phyloP scores from a whole-genome alignment of 2,113 vertebrate genomes.

The Chrysochloris asiatica region DNA sequence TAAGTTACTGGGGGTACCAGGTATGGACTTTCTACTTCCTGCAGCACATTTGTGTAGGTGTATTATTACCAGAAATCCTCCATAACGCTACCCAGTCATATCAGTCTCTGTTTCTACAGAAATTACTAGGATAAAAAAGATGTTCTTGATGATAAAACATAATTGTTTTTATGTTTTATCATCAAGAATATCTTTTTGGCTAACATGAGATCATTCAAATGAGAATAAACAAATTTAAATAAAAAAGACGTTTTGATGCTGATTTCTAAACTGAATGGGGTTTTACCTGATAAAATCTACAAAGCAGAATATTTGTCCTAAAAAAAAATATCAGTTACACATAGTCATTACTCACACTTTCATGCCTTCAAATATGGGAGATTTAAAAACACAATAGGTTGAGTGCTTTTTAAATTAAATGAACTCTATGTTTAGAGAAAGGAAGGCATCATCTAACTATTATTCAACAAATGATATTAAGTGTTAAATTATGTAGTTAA shows the following conservation, averaged over 20 bases:
- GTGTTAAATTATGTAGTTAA: neutral
- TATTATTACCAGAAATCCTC: slow-evolving; percentile 76
- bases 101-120: slow-evolving; percentile 62
- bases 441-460: neutral
- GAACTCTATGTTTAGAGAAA: neutral
- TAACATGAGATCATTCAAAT: slow-evolving; percentile 63
- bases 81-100: slow-evolving; percentile 56
- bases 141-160: slow-evolving; percentile 75
- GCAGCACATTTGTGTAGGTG: slow-evolving; percentile 68
- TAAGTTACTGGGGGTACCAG: slow-evolving; percentile 1
- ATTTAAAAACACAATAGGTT: neutral
- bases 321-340: slow-evolving; percentile 30
- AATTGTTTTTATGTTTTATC: slow-evolving; percentile 73
- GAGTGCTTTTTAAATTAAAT: slow-evolving; percentile 33
- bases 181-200: slow-evolving; percentile 69
- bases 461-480: neutral
- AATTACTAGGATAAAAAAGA: slow-evolving; percentile 77
- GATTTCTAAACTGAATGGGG: slow-evolving; percentile 64
- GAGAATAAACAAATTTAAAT: slow-evolving; percentile 77
- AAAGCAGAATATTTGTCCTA: slow-evolving; percentile 53
- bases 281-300: slow-evolving; percentile 70
- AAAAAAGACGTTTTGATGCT: slow-evolving; percentile 57
- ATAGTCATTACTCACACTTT: slow-evolving; percentile 49
- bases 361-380: neutral
- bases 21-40: slow-evolving; percentile 64